phyloP scores from a whole-genome alignment of 2,113 vertebrate species.

The Chaenocephalus aceratus region DNA sequence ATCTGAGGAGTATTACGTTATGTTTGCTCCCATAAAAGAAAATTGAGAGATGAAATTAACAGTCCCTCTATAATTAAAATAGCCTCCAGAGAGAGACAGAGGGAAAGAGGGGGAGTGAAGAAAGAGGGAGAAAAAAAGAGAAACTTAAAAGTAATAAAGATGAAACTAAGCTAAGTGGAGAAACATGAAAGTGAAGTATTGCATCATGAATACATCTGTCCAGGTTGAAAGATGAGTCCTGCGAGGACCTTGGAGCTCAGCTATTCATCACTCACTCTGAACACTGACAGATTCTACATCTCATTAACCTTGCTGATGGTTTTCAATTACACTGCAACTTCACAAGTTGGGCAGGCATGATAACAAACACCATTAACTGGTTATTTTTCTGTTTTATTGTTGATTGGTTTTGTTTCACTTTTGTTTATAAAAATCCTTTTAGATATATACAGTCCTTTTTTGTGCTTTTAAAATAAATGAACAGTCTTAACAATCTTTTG shows the following conservation, averaged over 20 bases:
- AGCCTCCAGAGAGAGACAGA: not conserved
- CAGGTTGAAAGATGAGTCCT: constrained; percentile 34
- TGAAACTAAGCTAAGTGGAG: not conserved
- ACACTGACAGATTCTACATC: constrained; percentile 29
- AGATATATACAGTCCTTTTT: not conserved
- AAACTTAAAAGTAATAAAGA: constrained; percentile 36
- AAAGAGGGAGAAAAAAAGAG: constrained; percentile 6
- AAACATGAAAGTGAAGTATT: constrained; percentile 28
- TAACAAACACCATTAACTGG: constrained; percentile 4
- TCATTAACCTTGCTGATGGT: constrained; percentile 34
- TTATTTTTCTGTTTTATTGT: constrained; percentile 30
- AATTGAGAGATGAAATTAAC: constrained; percentile 10
- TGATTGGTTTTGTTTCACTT: constrained; percentile 11
- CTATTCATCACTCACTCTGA: constrained; percentile 24
- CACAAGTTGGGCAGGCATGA: not conserved
- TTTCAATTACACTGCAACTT: constrained; percentile 13
- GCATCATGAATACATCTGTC: constrained; percentile 37
- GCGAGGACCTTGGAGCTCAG: not conserved
- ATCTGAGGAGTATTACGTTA: not conserved
- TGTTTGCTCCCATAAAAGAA: constrained; percentile 24
- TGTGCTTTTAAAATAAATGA: not conserved
- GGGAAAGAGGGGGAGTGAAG: not conserved
- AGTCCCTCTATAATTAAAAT: constrained; percentile 18
- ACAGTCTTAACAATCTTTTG: not conserved
- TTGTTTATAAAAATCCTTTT: too few relatives aligned